Evolutionary conservation across 2,888 invertebrate species (phyloP), one percentile per base, ranked within the genome.

Genomic region (Cephus pygmeus): DNA sequence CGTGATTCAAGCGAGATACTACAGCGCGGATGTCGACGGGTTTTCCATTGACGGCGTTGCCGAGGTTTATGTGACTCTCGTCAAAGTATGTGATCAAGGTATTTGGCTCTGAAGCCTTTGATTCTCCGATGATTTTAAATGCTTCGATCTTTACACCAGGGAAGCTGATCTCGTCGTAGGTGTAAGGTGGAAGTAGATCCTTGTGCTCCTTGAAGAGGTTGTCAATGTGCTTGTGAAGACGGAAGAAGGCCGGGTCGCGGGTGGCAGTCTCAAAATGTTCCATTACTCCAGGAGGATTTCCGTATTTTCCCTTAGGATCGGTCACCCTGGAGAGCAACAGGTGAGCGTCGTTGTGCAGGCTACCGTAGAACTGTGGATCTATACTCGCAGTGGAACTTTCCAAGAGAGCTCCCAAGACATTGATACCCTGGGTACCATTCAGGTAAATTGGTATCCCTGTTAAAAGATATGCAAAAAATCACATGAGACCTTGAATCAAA

Each of bases 211-310:
- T 90, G 88, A 94, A 92, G 73, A 93, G 91, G 80, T 93, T 90
- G 78, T 93, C 88, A 80, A 94, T 91, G 78, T 93, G 93, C 90
- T 94, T 94, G 88, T 94, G 94, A 82, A 95, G 92, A 85, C 93
- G 93, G 90, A 94, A 95, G 93, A 95, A 95, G 79, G 94, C 92
- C 68, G 95, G 95, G 88, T 95, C 95, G 81, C 95, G 94, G 79
- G 95, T 92, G 85, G 94, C 93, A 12, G 95, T 95, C 88, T 95
- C 94, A 87, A 93, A 94, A 84, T 93, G 92, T 85, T 94, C 93
- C 86, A 94, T 89, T 12, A 93, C 91, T 11, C 93, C 91, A 73
- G 94, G 93, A 34, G 91, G 89, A 11, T 92, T 91, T 82, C 93
- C 92, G 87, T 92, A 92, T 75, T 93, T 92, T 87, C 80, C 89